These are phyloP conservation scores for Auanema sp. DNA, from an alignment of 2,888 invertebrate genomes.

Conservation along the genomic window DNA sequence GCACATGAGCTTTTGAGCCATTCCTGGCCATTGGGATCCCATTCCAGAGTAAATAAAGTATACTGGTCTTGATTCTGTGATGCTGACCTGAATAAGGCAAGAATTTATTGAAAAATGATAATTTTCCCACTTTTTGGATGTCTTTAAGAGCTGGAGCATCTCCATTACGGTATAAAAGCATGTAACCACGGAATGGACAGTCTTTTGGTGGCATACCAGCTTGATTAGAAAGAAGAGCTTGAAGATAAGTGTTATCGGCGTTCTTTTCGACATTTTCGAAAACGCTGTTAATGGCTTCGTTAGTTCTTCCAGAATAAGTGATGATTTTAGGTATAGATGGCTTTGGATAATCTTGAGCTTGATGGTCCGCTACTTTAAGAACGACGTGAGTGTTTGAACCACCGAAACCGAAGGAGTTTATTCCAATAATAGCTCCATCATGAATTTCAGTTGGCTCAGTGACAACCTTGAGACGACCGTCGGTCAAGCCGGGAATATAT, in stretches of 20 bases:
- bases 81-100: constrained; percentile 34
- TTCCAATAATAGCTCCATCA: constrained; percentile 81
- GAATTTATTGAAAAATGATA: not conserved
- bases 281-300: constrained; percentile 55
- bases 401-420: constrained; percentile 98
- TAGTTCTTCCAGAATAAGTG: constrained; percentile 78
- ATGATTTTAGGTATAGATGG: constrained; percentile 52
- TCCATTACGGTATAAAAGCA: constrained; percentile 73
- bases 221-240: constrained; percentile 57
- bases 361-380: constrained; percentile 66
- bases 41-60: constrained; percentile 97
- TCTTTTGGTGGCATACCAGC: constrained; percentile 74
- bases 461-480: constrained; percentile 83
- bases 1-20: constrained; percentile 83
- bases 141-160: constrained; percentile 43
- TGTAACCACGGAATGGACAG: constrained; percentile 77
- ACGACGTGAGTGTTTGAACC: constrained; percentile 91
- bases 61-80: constrained; percentile 69
- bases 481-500: constrained; percentile 85
- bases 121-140: constrained; percentile 48
- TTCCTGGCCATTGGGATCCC: constrained; percentile 96
- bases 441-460: constrained; percentile 80
- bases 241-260: constrained; percentile 49
- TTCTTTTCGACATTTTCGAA: constrained; percentile 61
- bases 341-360: constrained; percentile 22